Conservation (phyloP, 2,888 invertebrate species). For the Megastigmus dorsalis region DNA sequence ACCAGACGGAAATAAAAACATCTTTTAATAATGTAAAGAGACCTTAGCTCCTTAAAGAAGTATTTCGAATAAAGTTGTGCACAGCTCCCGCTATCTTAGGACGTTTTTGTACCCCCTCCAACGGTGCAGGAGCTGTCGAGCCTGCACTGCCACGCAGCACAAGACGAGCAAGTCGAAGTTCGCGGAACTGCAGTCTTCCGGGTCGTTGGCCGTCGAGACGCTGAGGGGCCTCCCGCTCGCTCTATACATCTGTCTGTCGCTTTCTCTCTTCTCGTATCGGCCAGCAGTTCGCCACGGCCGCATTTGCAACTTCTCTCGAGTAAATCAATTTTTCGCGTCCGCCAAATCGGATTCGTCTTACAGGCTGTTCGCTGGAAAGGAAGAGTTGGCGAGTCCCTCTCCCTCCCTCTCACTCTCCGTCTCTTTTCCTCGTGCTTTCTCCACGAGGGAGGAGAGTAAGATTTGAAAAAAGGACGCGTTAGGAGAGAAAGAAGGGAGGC, state of each 20-base stretch:
- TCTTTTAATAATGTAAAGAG: too few species aligned
- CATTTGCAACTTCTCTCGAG: slow-evolving; percentile 59
- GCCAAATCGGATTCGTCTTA: slow-evolving; percentile 59
- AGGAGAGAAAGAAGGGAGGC: neutral
- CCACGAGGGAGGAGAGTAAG: slow-evolving; percentile 1
- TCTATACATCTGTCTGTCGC: neutral
- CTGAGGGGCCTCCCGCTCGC: neutral
- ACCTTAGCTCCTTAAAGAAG: too few species aligned
- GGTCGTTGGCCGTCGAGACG: slow-evolving; percentile 52
- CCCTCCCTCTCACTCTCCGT: neutral
- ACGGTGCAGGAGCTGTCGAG: too few species aligned
- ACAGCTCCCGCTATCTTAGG: too few species aligned
- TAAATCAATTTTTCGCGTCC: slow-evolving; percentile 62
- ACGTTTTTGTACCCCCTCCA: too few species aligned
- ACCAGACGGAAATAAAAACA: too few species aligned
- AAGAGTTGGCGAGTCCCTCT: slow-evolving; percentile 47
- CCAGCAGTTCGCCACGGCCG: slow-evolving; percentile 45
- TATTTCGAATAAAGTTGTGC: too few species aligned
- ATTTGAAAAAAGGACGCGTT: slow-evolving; percentile 30
- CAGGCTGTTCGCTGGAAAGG: slow-evolving; percentile 43
- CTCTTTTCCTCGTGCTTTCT: neutral
- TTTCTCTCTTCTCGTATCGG: neutral
- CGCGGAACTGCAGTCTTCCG: slow-evolving; percentile 57
- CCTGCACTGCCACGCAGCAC: too few species aligned
- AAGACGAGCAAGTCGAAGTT: slow-evolving; percentile 34